Conservation (phyloP, 2,888 invertebrate species). For the Agrotis exclamationis region DNA sequence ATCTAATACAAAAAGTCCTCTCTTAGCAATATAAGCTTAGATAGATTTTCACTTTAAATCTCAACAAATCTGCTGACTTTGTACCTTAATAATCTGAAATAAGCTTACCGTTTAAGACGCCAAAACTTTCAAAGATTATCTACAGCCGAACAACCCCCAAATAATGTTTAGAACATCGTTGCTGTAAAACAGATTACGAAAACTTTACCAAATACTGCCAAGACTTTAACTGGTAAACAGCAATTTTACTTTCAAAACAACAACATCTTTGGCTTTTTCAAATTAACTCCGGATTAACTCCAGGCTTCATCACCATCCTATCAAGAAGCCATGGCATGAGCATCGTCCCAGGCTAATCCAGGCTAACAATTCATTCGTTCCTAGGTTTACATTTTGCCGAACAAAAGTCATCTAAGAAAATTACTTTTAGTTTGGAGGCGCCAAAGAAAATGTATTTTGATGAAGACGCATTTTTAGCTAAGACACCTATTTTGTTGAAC, state of each 20-base stretch:
- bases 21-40: not conserved
- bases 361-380: slow-evolving; percentile 47
- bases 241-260: slow-evolving; percentile 38
- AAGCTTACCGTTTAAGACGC: slow-evolving; percentile 14
- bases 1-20: not conserved
- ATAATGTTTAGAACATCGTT: slow-evolving; percentile 37
- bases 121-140: slow-evolving; percentile 41
- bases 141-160: slow-evolving; percentile 22
- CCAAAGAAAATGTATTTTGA: slow-evolving; percentile 55
- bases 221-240: slow-evolving; percentile 36
- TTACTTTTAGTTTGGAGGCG: slow-evolving; percentile 47
- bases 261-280: slow-evolving; percentile 28
- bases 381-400: slow-evolving; percentile 37
- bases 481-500: slow-evolving; percentile 48
- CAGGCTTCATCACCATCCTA: slow-evolving; percentile 20
- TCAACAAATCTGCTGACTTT: not conserved
- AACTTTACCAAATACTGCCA: slow-evolving; percentile 34
- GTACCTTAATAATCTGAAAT: slow-evolving; percentile 8
- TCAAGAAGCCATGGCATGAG: slow-evolving; percentile 6
- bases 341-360: slow-evolving; percentile 38
- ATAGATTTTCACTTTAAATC: not conserved
- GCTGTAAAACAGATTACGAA: slow-evolving; percentile 39
- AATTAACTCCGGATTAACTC: slow-evolving; percentile 23
- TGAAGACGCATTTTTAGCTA: slow-evolving; percentile 47
- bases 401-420: slow-evolving; percentile 52